Conservation (phyloP, 2,888 invertebrate species). For the Ophioninae sp. region DNA sequence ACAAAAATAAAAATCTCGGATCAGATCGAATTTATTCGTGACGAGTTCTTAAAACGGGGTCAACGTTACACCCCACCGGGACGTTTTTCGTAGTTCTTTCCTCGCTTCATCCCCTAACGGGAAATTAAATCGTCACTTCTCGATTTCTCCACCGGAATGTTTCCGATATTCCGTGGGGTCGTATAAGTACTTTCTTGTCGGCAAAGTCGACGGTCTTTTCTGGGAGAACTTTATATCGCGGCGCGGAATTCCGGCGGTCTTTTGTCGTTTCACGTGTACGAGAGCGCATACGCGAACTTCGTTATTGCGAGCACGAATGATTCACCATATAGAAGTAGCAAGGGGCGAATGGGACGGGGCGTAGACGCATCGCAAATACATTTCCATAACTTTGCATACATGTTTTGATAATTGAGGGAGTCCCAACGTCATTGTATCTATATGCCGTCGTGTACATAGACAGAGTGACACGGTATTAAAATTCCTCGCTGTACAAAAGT, state of each 20-base stretch:
- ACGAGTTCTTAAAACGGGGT: constrained; percentile 47
- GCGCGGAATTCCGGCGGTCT: constrained; percentile 35
- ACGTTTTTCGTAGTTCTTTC: constrained; percentile 44
- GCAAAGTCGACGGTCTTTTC: constrained; percentile 47
- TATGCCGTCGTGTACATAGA: constrained; percentile 37
- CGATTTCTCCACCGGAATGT: constrained; percentile 32
- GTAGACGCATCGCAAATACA: constrained; percentile 75
- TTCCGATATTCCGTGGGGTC: constrained; percentile 44
- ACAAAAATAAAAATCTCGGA: not conserved
- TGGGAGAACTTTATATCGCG: constrained; percentile 19
- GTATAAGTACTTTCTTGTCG: constrained; percentile 44
- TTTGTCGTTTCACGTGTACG: constrained; percentile 47
- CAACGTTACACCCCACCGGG: constrained; percentile 34
- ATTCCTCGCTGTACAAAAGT: constrained; percentile 33
- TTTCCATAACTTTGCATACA: constrained; percentile 80
- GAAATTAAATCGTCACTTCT: constrained; percentile 60
- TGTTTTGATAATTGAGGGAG: constrained; percentile 78
- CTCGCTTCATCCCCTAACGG: constrained; percentile 47
- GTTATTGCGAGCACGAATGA: constrained; percentile 65
- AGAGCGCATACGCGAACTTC: constrained; percentile 56
- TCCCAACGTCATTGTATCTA: constrained; percentile 41
- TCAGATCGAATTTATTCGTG: constrained; percentile 40
- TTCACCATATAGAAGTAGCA: constrained; percentile 67
- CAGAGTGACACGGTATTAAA: constrained; percentile 35
- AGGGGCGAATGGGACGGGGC: constrained; percentile 39